A percentile compares a stretch with the other conserved stretches of the same genome.
phyloP scores from a whole-genome alignment of 1,140 invertebrate species.

The Formica selysi region DNA sequence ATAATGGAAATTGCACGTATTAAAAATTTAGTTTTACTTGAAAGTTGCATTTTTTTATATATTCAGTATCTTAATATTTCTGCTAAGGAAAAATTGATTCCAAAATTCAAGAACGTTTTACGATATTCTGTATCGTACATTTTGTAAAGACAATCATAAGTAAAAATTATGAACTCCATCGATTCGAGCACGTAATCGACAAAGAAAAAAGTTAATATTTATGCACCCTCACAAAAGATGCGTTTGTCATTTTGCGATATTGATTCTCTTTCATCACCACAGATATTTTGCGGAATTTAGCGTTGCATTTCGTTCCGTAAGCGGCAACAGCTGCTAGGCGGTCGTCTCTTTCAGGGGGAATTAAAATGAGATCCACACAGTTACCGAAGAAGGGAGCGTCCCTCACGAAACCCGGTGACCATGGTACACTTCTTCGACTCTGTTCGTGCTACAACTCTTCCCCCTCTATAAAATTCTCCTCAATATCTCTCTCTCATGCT shows the following conservation, averaged over 20 bases:
- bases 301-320: slow-evolving; percentile 48
- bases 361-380: slow-evolving; percentile 76
- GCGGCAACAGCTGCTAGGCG: slow-evolving; percentile 75
- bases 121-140: neutral
- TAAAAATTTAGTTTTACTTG: neutral
- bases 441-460: slow-evolving; percentile 68
- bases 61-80: neutral
- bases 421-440: slow-evolving; percentile 81
- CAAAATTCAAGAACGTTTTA: neutral
- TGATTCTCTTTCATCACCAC: slow-evolving; percentile 31
- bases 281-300: slow-evolving; percentile 10
- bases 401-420: slow-evolving; percentile 80
- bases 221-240: neutral
- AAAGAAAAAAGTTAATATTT: neutral
- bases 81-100: neutral
- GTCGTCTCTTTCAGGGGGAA: slow-evolving; percentile 74
- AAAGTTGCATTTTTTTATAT: neutral
- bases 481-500: slow-evolving; percentile 41
- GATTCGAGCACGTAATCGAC: neutral
- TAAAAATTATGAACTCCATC: slow-evolving; percentile 11
- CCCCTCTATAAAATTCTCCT: neutral
- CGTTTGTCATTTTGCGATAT: neutral
- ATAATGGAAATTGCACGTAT: neutral
- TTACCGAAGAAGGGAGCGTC: slow-evolving; percentile 78
- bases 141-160: neutral